phyloP scores from a whole-genome alignment of 92 coral and sea anemone genomes.

The Anthopleura xanthogrammica region DNA sequence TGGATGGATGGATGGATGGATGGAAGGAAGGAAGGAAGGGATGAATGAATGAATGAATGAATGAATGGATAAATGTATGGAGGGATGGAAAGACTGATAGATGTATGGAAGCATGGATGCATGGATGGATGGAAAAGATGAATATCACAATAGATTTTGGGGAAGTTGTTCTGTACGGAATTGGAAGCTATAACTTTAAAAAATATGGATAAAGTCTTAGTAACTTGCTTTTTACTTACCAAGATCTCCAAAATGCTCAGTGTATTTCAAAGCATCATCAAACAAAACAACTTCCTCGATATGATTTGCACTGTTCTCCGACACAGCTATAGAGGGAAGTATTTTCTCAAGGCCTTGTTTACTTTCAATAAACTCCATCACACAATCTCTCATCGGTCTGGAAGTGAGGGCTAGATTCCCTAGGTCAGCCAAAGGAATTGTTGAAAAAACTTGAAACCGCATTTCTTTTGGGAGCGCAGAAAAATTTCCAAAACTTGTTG shows the following conservation, averaged over 20 bases:
- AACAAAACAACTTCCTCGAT: slow-evolving; percentile 37
- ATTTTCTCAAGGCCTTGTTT: slow-evolving; percentile 76
- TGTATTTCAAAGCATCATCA: slow-evolving; percentile 49
- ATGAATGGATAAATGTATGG: no score
- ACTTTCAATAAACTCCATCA: slow-evolving; percentile 68
- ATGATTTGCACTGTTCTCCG: slow-evolving; percentile 31
- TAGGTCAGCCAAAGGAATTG: slow-evolving; percentile 67
- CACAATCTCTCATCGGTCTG: slow-evolving; percentile 67
- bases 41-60: no score
- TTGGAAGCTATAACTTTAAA: neutral
- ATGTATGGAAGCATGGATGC: neutral
- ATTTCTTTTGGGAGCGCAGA: slow-evolving; percentile 77
- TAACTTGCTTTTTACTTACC: slow-evolving; percentile 51
- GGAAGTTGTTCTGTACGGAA: no score
- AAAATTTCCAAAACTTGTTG: slow-evolving; percentile 68
- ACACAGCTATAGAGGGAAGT: slow-evolving; percentile 50
- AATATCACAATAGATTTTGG: no score
- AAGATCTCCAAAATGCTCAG: slow-evolving; percentile 76
- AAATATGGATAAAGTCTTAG: neutral
- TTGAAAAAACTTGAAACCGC: slow-evolving; percentile 64
- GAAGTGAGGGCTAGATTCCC: slow-evolving; percentile 83
- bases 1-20: no score
- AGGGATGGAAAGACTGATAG: neutral
- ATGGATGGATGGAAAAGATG: no score
- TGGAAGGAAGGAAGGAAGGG: no score